These are phyloP conservation scores for Phalacrocorax carbo DNA, from an alignment of 2,113 vertebrate species.

Conservation along the genomic window DNA sequence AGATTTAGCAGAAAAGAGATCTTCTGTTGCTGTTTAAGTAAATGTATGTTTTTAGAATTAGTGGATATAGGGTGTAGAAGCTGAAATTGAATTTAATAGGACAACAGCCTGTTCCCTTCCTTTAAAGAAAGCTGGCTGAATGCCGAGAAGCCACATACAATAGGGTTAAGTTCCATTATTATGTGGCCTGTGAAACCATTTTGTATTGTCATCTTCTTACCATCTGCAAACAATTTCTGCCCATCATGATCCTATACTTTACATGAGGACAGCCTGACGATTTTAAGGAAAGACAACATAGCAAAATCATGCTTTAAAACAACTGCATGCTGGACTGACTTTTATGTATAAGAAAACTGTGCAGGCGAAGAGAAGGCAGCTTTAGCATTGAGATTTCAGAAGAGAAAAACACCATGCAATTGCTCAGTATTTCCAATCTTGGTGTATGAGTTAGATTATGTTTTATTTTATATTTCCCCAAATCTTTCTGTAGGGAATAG, in stretches of 20 bases:
- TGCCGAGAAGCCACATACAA: slow-evolving; percentile 1
- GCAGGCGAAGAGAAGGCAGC: background rate
- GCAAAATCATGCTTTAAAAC: background rate
- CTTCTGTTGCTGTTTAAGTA: background rate
- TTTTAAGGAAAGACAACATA: background rate
- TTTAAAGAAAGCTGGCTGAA: background rate
- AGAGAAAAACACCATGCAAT: background rate
- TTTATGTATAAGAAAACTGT: background rate
- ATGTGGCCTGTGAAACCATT: background rate
- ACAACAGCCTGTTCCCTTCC: background rate
- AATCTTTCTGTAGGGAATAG: background rate
- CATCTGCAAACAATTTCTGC: slow-evolving; percentile 20
- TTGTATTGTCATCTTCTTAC: background rate
- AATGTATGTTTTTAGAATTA: background rate
- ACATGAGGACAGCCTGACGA: background rate
- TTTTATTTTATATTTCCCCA: background rate
- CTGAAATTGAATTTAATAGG: background rate
- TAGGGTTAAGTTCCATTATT: background rate
- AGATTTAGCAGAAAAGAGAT: background rate
- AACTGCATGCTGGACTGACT: background rate
- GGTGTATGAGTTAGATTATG: background rate
- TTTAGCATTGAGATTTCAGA: background rate
- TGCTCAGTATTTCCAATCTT: background rate
- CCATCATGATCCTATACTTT: background rate
- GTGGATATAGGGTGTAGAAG: background rate